Evolutionary conservation across 2,888 invertebrate genomes (phyloP), one percentile per base, ranked within the genome.

Genomic region (Reticulitermes lucifugus): DNA sequence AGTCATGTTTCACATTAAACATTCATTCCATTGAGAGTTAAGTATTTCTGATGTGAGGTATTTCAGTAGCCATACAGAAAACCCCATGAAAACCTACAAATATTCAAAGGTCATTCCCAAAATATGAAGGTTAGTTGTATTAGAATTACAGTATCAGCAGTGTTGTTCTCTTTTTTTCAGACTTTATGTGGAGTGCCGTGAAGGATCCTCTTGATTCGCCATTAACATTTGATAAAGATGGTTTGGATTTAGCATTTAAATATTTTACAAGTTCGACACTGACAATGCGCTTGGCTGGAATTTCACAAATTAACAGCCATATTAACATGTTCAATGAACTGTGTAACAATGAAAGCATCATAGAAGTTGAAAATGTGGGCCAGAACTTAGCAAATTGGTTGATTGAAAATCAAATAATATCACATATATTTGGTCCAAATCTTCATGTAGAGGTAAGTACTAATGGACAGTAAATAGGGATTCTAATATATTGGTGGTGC

Each of bases 401-500:
- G 35, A 95, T 97, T 0, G 94, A 94, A 87, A 96, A 97, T 90
- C 97, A 96, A 90, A 97, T 98, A 87, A 96, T 98, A 88, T 96
- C 97, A 88, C 98, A 98, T 90, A 95, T 98, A 86, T 98, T 98
- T 92, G 98, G 98, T n/a, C 98, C 98, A 55, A 98, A 98, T 92
- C 93, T 98, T 88, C 98, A 98, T 91, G 98, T 98, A 71, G 98
- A 98, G 94, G 96, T 96, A 89, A 12, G 75, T 80, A 71, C 43
- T 79, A 51, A 12, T 12, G 46, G 55, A 55, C 18, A 14, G 55
- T 55, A 18, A 18, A 18, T 12, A 55, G 1, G 18, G 18, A 18
- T 18, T 55, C 1, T 46, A 10, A 10, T 46, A 46, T 10, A 46
- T 46, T 46, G 9, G 51, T 14, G 14, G 51, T 14, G 14, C 12